Evolutionary conservation across 2,888 invertebrate genomes (phyloP), one percentile per base, ranked within the genome.

Genomic region (Leptopilina drosophilae): DNA sequence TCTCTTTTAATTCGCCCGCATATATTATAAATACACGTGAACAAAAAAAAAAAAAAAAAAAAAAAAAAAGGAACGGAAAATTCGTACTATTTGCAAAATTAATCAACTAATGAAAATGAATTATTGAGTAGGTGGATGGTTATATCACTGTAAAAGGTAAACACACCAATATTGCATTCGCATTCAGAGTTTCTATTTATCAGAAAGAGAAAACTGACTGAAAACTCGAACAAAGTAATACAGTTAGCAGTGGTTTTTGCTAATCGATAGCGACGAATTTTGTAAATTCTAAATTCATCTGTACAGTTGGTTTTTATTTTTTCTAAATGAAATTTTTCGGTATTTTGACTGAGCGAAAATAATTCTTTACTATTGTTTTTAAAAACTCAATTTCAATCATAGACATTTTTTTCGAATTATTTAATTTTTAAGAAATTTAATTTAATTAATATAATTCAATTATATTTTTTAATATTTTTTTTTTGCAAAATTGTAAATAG

Each of bases 181-280:
- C 53, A 69, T 53, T 69, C 69, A 53, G n/a, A 49, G 26, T 49
- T 26, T 2, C n/a, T 53, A 53, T 53, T 53, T 53, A 69, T 53
- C 53, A n/a, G n/a, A n/a, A n/a, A n/a, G n/a, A 69, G 26, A 69
- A 26, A 69, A 53, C 69, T 69, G 53, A 26, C 53, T 49, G 69
- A 69, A 69, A 69, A 69, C 69, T 69, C 14, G 69, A 26, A 20
- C 69, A 69, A 53, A 69, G 26, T n/a, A 49, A 6, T 20, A 7
- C 7, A 9, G 1, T 0, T 2, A 67, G 33, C 26, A 7, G 49
- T 69, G 69, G 56, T 26, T 56, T 69, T 69, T 9, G 53, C 14
- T 53, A 69, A 56, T 49, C 49, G 53, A 69, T 69, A 69, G 49
- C 8, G 26, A 69, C 53, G 1, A n/a, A 9, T 59, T n/a, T 14